phyloP scores from a whole-genome alignment of 2,888 invertebrate species.

The Agrotis puta region DNA sequence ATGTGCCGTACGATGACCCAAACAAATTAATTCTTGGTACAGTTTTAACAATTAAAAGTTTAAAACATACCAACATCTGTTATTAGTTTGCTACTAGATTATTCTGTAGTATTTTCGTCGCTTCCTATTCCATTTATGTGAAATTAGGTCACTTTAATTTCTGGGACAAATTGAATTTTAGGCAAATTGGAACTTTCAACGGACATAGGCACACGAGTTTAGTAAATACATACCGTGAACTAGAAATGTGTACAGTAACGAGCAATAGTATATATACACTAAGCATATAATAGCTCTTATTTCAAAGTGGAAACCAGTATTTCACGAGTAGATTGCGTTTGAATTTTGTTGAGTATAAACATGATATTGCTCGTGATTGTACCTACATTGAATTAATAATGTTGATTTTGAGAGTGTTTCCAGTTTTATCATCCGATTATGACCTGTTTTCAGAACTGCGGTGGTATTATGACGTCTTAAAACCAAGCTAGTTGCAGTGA shows the following conservation, averaged over 20 bases:
- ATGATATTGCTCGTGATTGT: no score
- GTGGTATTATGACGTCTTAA: no score
- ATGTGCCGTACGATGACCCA: conserved; percentile 11
- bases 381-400: neutral
- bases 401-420: neutral
- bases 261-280: no score
- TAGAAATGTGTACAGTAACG: neutral
- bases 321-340: no score
- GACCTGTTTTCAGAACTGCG: no score
- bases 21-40: conserved; percentile 33
- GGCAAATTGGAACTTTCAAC: conserved; percentile 5
- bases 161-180: conserved; percentile 21
- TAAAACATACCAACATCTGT: conserved; percentile 15
- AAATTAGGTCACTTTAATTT: conserved; percentile 34
- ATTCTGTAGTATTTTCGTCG: neutral
- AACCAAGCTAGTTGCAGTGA: no score
- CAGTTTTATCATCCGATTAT: neutral
- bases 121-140: conserved; percentile 5
- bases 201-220: conserved; percentile 2
- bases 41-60: conserved; percentile 35
- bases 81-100: conserved; percentile 4
- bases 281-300: no score
- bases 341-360: no score
- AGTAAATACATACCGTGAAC: neutral
- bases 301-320: no score